Conservation (phyloP, 35 echinoderm and acorn worm species). For the Acanthaster planci region DNA sequence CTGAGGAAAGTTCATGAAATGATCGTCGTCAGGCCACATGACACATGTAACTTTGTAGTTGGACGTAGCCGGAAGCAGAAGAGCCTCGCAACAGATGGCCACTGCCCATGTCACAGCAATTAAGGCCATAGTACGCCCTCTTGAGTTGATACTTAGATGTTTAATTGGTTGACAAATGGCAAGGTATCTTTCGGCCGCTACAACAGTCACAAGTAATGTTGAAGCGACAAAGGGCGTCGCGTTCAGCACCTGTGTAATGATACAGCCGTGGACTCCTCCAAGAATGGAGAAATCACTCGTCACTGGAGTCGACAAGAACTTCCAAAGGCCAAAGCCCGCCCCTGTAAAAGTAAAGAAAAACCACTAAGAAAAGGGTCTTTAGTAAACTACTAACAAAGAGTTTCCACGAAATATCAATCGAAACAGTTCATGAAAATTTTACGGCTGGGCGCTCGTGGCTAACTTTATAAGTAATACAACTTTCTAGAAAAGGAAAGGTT, state of each 20-base stretch:
- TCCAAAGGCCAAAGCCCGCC: neutral
- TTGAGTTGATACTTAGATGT: neutral
- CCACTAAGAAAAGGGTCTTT: too few species aligned
- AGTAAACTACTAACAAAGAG: too few species aligned
- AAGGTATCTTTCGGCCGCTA: neutral
- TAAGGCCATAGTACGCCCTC: neutral
- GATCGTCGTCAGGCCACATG: neutral
- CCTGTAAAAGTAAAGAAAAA: neutral
- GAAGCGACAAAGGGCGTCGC: neutral
- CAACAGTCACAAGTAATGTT: neutral
- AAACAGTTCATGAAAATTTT: too few species aligned
- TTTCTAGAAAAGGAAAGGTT: too few species aligned
- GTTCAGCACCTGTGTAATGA: neutral
- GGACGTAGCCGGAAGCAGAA: neutral
- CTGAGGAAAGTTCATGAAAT: neutral
- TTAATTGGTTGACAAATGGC: neutral
- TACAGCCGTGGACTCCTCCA: slow-evolving; percentile 3
- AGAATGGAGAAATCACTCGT: neutral
- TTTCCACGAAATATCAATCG: too few species aligned
- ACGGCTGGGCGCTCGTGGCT: too few species aligned
- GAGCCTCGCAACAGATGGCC: neutral
- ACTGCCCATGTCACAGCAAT: neutral
- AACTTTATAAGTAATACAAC: too few species aligned
- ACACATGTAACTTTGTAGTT: neutral
- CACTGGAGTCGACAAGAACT: neutral